phyloP scores from a whole-genome alignment of 2,797 vertebrate genomes.

The Crenuchus spilurus region DNA sequence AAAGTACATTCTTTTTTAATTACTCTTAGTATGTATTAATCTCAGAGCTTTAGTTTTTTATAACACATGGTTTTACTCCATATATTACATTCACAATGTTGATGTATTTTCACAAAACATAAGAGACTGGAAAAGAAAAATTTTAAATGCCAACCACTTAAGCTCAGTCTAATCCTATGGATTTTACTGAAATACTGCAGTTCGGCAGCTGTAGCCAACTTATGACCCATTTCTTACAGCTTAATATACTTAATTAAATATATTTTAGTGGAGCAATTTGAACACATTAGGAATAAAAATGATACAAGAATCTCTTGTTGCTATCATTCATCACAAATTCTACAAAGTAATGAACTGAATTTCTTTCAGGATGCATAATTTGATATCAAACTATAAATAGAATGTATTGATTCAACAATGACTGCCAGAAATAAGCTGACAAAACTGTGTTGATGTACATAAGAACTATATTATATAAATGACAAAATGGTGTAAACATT shows the following conservation, averaged over 20 bases:
- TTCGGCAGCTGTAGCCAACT: neutral
- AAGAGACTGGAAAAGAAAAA: neutral
- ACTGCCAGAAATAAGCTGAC: too few species aligned
- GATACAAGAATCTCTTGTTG: neutral
- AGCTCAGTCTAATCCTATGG: neutral
- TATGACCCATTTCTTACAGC: neutral
- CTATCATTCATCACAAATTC: neutral
- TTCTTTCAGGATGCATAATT: too few species aligned
- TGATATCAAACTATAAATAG: too few species aligned
- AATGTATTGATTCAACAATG: too few species aligned
- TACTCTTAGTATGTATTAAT: neutral
- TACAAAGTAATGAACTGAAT: neutral
- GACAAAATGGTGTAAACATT: too few species aligned
- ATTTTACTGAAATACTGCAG: neutral
- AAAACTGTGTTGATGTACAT: too few species aligned
- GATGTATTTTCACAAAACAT: neutral
- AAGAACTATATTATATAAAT: too few species aligned
- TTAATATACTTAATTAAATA: neutral
- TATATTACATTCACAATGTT: neutral
- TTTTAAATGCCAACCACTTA: constrained; percentile 3
- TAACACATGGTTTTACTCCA: neutral
- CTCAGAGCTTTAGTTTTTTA: neutral
- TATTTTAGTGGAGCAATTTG: neutral
- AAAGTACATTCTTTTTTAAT: neutral
- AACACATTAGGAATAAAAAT: neutral